Percentiles rank a stretch among this genome's conserved stretches.
Conservation (phyloP, 2,888 invertebrate species). For the Hirtodrosophila alboralis region DNA sequence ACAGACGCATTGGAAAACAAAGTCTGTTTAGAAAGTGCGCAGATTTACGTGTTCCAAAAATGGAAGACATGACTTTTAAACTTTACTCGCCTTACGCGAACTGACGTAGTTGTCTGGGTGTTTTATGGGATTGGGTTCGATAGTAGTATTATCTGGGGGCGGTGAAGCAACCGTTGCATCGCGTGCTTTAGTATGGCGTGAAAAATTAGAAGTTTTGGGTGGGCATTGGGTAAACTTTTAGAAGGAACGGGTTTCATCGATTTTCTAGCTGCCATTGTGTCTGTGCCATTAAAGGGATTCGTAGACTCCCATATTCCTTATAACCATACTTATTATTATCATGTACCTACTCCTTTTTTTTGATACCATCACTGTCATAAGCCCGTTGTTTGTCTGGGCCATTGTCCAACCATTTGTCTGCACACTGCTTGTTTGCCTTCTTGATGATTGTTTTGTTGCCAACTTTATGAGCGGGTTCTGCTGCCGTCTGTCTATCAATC, state of each 20-base stretch:
- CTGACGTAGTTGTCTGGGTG: too few species aligned
- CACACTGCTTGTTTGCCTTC: conserved; percentile 34
- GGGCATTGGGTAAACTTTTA: conserved; percentile 9
- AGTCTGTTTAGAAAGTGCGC: conserved; percentile 17
- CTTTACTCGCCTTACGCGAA: conserved; percentile 25
- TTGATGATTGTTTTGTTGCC: conserved; percentile 56
- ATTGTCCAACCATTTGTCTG: conserved; percentile 37
- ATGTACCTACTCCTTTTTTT: conserved; percentile 29
- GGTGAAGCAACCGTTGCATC: conserved; percentile 53
- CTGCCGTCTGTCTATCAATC: conserved; percentile 31
- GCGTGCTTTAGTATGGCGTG: conserved; percentile 54
- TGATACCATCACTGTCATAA: conserved; percentile 18
- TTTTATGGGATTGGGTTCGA: too few species aligned
- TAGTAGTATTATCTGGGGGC: conserved; percentile 10
- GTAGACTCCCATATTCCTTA: not conserved
- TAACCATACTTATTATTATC: conserved; percentile 6
- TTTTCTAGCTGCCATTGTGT: conserved; percentile 48
- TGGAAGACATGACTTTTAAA: conserved; percentile 52
- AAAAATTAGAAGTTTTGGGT: conserved; percentile 51
- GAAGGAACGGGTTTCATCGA: too few species aligned
- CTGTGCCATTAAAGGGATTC: conserved; percentile 32
- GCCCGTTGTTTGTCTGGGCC: conserved; percentile 17
- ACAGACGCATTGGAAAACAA: not conserved
- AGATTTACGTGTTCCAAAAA: conserved; percentile 42
- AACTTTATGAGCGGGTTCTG: conserved; percentile 33